phyloP scores from a whole-genome alignment of 2,888 invertebrate species.

The Drosophila borborema region DNA sequence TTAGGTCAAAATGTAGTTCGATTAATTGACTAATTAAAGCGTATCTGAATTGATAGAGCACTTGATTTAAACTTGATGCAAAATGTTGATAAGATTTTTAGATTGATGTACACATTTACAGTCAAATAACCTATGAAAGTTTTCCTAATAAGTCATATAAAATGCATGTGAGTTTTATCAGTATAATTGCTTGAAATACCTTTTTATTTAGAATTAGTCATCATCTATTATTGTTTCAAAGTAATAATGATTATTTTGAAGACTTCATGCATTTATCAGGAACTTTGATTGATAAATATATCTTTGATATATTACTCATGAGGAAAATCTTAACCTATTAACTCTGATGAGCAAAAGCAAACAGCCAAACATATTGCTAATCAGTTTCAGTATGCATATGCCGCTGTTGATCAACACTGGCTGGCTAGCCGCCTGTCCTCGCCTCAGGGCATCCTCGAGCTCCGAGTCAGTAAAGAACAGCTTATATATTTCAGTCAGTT shows the following conservation, averaged over 20 bases:
- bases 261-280: background rate
- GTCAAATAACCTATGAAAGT: background rate
- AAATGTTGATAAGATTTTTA: background rate
- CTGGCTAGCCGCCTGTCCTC: constrained; percentile 40
- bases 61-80: background rate
- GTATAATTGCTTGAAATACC: background rate
- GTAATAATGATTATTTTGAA: background rate
- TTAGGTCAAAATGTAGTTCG: background rate
- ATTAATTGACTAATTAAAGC: background rate
- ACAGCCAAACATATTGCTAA: background rate
- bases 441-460: constrained; percentile 6
- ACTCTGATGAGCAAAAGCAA: constrained; percentile 1
- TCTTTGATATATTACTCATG: constrained; percentile 8
- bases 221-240: background rate
- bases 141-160: background rate
- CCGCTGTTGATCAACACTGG: constrained; percentile 43
- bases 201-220: background rate
- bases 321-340: constrained; percentile 4
- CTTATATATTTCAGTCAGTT: constrained; percentile 54
- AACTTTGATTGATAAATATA: background rate
- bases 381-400: background rate
- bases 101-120: background rate
- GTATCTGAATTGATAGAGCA: background rate
- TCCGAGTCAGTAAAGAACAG: constrained; percentile 47
- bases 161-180: constrained; percentile 4